Conservation (phyloP, 2,113 vertebrate species). For the Rissa tridactyla region DNA sequence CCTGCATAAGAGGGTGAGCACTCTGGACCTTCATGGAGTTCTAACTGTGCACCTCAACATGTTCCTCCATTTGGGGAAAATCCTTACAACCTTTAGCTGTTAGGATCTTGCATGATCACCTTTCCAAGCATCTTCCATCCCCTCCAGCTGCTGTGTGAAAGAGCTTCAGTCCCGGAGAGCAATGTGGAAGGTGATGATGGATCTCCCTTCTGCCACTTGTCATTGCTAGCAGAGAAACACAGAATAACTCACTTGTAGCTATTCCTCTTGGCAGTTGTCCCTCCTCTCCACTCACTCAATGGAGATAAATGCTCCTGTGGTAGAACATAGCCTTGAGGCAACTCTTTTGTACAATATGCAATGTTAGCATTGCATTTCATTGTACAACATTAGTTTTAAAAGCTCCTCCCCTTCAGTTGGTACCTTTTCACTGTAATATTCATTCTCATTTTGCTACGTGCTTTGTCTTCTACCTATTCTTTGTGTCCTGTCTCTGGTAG, state of each 20-base stretch:
- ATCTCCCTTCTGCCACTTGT: background rate
- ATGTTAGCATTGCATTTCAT: background rate
- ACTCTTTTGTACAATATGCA: background rate
- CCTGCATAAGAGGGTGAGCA: background rate
- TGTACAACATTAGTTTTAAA: background rate
- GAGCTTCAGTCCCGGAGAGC: background rate
- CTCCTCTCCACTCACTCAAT: background rate
- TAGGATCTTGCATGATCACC: background rate
- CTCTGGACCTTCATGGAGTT: background rate
- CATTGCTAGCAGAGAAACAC: background rate
- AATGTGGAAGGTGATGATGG: background rate
- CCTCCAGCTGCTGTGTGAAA: background rate
- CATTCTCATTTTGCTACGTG: background rate
- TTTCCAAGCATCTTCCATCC: background rate
- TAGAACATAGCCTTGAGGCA: background rate
- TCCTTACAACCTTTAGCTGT: background rate
- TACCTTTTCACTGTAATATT: background rate
- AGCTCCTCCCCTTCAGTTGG: background rate
- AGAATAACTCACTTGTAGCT: background rate
- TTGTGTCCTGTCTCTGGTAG: background rate
- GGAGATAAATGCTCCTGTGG: background rate
- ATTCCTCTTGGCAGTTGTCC: background rate
- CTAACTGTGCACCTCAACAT: background rate
- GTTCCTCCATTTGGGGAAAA: background rate
- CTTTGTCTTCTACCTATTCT: background rate